A percentile compares a stretch with the other conserved stretches of the same genome.
Conservation (phyloP, 2,797 vertebrate genomes). For the Schizopygopsis pylzovi region DNA sequence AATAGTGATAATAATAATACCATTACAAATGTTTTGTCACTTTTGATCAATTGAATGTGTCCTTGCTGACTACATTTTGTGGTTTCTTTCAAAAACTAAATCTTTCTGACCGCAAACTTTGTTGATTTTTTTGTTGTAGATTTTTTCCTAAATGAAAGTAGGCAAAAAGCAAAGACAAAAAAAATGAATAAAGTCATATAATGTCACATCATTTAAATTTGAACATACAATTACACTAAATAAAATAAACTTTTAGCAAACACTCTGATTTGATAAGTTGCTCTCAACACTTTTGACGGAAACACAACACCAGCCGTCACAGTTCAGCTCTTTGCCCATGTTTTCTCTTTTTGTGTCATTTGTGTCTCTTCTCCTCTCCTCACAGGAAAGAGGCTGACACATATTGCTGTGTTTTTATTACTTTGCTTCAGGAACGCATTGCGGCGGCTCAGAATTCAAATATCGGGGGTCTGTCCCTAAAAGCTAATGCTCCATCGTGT, state of each 20-base stretch:
- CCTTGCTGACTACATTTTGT: not conserved
- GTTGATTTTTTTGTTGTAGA: not conserved
- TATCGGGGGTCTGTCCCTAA: too few species aligned
- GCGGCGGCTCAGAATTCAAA: too few species aligned
- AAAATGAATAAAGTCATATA: not conserved
- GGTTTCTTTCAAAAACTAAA: not conserved
- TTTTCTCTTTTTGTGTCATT: not conserved
- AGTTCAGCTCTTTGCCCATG: not conserved
- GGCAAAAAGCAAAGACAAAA: not conserved
- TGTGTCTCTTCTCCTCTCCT: not conserved
- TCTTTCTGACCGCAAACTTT: not conserved
- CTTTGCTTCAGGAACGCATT: too few species aligned
- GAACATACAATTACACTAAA: not conserved
- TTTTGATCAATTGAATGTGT: not conserved
- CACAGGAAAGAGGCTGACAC: constrained; percentile 39
- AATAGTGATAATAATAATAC: not conserved
- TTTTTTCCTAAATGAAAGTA: not conserved
- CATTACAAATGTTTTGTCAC: not conserved
- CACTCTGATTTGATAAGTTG: not conserved
- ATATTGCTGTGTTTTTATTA: too few species aligned
- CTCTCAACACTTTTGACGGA: not conserved
- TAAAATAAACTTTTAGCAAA: not conserved
- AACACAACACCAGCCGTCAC: not conserved
- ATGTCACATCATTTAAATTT: not conserved
- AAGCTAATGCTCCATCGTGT: too few species aligned